Base-by-base conservation (phyloP, 1,140 invertebrate species). In the Calycopis cecrops region DNA sequence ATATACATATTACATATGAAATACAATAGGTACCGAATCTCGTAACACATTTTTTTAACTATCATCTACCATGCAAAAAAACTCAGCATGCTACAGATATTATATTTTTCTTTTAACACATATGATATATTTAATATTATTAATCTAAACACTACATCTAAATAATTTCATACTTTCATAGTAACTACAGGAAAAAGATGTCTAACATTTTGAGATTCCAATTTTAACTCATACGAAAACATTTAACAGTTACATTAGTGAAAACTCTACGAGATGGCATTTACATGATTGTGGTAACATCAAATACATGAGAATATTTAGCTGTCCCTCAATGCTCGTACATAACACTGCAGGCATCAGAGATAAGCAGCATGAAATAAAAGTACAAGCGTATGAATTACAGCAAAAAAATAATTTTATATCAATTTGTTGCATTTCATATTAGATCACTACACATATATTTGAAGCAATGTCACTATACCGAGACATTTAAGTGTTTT, bases 61-160 rank as follows among this genome's bases (percentile, higher is more conserved):
- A 75, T 28, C 21, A 73, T 58, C 79, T 80, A 83, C 66, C 78
- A 82, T 85, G 83, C 79, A 80, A 79, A 73, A 76, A 76, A 67
- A 69, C 73, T 75, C 63, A 76, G 68, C 74, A 76, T 76, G 70
- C 76, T 79, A 79, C 67, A 65, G 63, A 75, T 75, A 63, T 70
- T 68, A 67, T 69, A 69, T 72, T 71, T 28, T 28, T 6, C 6
- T 28, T 28, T 28, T 3, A n/a, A n/a, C n/a, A 76, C 69, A 40
- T 34, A 37, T 44, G 33, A 3, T 42, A 40, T 52, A 37, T 40
- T 28, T n/a, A 21, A 52, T 37, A 38, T 52, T 38, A 42, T 28
- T 53, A 53, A 33, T 42, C 51, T 53, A 53, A 69, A 57, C 38
- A 44, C 59, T 68, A 66, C 55, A 52, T 57, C 72, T 78, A 78